Percentiles rank a stretch among this genome's conserved stretches.
phyloP scores from a whole-genome alignment of 2,113 vertebrate genomes.

The Capreolus pygargus region DNA sequence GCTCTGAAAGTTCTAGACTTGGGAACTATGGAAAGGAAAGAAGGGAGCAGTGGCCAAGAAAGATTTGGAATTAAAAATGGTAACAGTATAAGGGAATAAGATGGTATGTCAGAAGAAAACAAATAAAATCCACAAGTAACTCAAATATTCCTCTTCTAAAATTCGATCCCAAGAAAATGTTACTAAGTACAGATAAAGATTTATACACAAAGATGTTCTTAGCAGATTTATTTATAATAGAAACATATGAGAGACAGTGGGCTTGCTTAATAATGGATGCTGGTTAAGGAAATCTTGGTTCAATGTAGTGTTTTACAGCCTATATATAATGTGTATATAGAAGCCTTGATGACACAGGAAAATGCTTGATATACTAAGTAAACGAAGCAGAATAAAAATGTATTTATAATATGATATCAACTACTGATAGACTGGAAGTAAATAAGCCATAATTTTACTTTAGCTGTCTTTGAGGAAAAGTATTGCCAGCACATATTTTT shows the following conservation, averaged over 20 bases:
- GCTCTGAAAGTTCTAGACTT: neutral
- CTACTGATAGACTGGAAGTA: neutral
- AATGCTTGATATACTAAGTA: neutral
- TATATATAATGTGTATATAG: neutral
- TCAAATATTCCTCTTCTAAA: neutral
- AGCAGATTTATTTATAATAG: slow-evolving; percentile 4
- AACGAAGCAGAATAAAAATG: neutral
- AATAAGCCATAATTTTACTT: neutral
- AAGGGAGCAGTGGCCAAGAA: neutral
- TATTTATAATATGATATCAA: neutral
- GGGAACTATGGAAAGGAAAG: neutral
- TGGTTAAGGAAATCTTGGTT: neutral
- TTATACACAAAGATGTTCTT: neutral
- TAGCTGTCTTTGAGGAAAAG: neutral
- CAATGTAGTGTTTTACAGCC: neutral
- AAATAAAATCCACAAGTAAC: neutral
- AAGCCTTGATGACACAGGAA: neutral
- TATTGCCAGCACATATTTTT: neutral
- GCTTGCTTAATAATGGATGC: neutral
- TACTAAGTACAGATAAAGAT: neutral
- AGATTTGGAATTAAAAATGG: neutral
- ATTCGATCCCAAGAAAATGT: neutral
- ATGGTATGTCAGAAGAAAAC: neutral
- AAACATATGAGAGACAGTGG: neutral
- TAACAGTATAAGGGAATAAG: neutral